These are phyloP conservation scores for Nematolebias whitei DNA, from an alignment of 2,113 vertebrate genomes.

Conservation along the genomic window DNA sequence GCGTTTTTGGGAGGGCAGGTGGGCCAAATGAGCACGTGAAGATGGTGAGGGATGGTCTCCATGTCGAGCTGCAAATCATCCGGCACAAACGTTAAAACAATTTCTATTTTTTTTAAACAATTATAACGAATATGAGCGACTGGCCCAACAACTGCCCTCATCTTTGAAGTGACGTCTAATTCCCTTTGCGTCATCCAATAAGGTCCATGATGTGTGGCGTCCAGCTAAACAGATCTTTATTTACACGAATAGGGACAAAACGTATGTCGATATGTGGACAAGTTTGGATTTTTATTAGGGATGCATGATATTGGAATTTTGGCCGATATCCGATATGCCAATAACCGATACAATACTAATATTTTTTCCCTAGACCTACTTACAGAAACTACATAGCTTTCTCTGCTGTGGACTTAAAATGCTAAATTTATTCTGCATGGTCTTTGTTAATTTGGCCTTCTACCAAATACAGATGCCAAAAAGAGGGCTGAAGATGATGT, in stretches of 20 bases:
- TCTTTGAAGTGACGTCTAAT: conserved; percentile 30
- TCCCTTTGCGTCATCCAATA: conserved; percentile 45
- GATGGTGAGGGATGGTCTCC: neutral
- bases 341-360: no score
- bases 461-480: no score
- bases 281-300: neutral
- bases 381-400: no score
- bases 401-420: no score
- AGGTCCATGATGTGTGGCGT: conserved; percentile 1
- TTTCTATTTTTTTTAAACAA: neutral
- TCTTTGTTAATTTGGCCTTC: no score
- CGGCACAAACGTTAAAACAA: neutral
- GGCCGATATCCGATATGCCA: no score
- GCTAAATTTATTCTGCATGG: no score
- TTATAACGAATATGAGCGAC: conserved; percentile 5
- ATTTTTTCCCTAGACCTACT: no score
- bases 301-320: no score
- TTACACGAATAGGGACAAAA: conserved; percentile 35
- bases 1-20: neutral
- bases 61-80: neutral
- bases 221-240: conserved; percentile 26
- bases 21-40: neutral
- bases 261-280: neutral
- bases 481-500: no score
- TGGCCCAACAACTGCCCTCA: conserved; percentile 28